Conservation (phyloP, 2,113 vertebrate genomes). For the Aptenodytes patagonicus region DNA sequence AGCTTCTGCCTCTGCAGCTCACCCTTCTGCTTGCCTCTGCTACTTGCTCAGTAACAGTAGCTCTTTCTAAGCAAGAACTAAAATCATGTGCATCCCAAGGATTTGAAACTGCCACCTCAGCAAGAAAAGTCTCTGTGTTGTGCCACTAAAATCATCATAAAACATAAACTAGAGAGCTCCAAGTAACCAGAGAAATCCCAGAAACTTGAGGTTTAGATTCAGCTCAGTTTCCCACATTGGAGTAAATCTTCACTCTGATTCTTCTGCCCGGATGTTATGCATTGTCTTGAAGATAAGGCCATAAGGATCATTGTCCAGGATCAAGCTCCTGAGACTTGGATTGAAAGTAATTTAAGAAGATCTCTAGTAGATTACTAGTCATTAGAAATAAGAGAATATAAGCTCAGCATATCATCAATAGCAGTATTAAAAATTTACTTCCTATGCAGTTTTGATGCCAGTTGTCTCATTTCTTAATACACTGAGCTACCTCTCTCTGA, state of each 20-base stretch:
- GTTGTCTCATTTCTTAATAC: neutral
- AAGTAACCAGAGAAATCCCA: neutral
- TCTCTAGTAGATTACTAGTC: neutral
- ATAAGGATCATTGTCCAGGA: neutral
- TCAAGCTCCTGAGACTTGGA: neutral
- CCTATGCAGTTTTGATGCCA: neutral
- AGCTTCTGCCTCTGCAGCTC: neutral
- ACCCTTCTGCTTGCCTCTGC: neutral
- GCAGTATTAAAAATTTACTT: neutral
- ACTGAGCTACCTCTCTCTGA: neutral
- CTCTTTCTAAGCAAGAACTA: neutral
- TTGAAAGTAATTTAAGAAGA: neutral
- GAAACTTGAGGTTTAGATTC: neutral
- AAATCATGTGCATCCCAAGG: neutral
- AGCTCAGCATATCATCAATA: neutral
- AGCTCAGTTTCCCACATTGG: neutral
- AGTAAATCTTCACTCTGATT: neutral
- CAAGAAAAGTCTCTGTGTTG: neutral
- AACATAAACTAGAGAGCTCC: neutral
- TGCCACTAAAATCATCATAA: neutral
- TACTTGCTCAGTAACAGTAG: neutral
- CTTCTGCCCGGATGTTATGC: neutral
- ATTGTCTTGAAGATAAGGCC: neutral
- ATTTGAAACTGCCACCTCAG: neutral
- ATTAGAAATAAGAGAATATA: neutral